A percentile compares a stretch with the other conserved stretches of the same genome.
Conservation (phyloP, 2,113 vertebrate genomes). For the Rana temporaria region DNA sequence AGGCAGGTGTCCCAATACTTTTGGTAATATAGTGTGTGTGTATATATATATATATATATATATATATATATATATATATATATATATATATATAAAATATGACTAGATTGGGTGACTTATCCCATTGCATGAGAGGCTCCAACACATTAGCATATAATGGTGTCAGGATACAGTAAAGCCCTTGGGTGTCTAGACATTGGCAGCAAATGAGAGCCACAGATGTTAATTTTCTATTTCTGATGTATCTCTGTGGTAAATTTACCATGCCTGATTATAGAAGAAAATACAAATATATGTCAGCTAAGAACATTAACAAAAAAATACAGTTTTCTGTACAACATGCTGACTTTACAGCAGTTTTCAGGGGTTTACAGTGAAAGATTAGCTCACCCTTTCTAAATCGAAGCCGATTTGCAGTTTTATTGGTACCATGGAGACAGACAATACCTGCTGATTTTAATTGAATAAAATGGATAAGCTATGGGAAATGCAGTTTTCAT, state of each 20-base stretch:
- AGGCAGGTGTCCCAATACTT: no score
- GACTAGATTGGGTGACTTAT: no score
- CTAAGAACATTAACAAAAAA: neutral
- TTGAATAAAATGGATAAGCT: conserved; percentile 8
- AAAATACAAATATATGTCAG: neutral
- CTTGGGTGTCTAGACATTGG: no score
- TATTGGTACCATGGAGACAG: conserved; percentile 22
- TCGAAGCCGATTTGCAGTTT: neutral
- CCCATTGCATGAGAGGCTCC: no score
- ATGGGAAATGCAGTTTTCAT: neutral
- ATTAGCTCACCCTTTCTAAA: neutral
- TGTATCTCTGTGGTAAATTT: neutral
- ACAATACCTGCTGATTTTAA: conserved; percentile 43
- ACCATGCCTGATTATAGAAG: neutral
- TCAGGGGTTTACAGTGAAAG: neutral
- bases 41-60: no score
- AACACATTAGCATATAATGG: no score
- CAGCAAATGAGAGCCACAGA: neutral
- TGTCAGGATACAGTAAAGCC: no score
- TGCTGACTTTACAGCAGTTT: neutral
- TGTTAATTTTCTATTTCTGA: neutral
- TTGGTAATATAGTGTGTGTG: no score
- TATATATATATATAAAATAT: no score
- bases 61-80: no score
- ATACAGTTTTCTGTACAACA: neutral